phyloP scores from a whole-genome alignment of 2,888 invertebrate species.

The Mesoligia furuncula region DNA sequence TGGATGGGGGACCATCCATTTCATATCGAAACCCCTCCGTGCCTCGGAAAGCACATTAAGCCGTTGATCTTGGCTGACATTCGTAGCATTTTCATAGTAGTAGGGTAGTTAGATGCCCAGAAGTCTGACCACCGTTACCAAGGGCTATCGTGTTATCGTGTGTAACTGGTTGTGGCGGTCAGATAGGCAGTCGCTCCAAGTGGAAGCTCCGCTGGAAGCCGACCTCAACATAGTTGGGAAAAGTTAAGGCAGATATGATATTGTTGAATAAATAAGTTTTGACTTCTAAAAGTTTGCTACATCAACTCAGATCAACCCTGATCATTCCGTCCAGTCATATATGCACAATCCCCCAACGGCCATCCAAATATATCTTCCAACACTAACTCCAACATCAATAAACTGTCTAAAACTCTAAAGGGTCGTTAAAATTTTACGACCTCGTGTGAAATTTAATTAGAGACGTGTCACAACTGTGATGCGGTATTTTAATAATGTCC shows the following conservation, averaged over 20 bases:
- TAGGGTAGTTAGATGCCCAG: not conserved
- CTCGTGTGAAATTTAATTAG: slow-evolving; percentile 88
- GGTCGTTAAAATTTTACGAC: slow-evolving; percentile 85
- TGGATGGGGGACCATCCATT: too few relatives aligned
- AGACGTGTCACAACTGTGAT: slow-evolving; percentile 81
- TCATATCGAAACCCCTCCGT: too few relatives aligned
- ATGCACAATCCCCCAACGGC: slow-evolving; percentile 26
- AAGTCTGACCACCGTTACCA: not conserved
- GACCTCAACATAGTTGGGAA: not conserved
- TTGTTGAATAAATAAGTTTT: not conserved
- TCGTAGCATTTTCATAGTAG: not conserved
- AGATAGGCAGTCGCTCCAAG: not conserved
- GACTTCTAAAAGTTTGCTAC: not conserved
- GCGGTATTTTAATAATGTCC: slow-evolving; percentile 87
- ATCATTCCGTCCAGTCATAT: not conserved
- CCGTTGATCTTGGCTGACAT: too few relatives aligned
- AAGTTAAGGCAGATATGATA: not conserved
- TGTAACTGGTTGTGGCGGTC: not conserved
- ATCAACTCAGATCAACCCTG: not conserved
- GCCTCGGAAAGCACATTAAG: not conserved
- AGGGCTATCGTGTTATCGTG: not conserved
- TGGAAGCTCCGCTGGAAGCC: not conserved
- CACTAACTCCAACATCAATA: slow-evolving; percentile 70
- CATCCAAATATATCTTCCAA: slow-evolving; percentile 44
- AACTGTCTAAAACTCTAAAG: slow-evolving; percentile 81